These are phyloP conservation scores for Atherinosoma microstoma DNA, from an alignment of 2,797 vertebrate genomes.

Conservation along the genomic window DNA sequence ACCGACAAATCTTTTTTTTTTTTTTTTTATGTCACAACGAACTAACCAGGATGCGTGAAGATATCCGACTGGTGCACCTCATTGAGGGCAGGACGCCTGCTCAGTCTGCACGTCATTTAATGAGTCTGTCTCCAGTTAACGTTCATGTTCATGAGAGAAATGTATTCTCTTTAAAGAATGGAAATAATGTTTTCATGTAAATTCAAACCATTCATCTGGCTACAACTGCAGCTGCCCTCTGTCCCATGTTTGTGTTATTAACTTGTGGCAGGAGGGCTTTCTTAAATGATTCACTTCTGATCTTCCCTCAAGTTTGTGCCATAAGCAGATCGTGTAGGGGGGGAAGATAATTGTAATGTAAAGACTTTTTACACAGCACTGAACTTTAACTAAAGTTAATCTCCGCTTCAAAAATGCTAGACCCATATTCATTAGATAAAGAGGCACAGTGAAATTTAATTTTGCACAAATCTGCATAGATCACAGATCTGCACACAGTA, in stretches of 20 bases:
- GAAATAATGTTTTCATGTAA: background rate
- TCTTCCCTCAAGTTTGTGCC: background rate
- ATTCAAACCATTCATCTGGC: background rate
- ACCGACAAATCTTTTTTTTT: constrained; percentile 42
- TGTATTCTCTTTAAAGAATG: background rate
- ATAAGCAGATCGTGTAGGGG: no score
- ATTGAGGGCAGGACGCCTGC: constrained; percentile 39
- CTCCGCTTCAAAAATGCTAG: background rate
- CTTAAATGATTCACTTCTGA: background rate
- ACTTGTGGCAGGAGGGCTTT: background rate
- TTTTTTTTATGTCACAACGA: constrained; percentile 39
- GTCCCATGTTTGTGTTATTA: background rate
- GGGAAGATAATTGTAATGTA: no score
- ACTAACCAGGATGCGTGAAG: constrained; percentile 37
- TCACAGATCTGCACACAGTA: background rate
- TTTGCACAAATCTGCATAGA: background rate
- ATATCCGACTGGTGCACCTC: constrained; percentile 21
- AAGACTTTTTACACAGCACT: background rate
- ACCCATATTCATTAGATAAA: background rate
- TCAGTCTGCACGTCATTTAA: constrained; percentile 14
- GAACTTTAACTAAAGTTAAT: background rate
- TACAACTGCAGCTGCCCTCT: background rate
- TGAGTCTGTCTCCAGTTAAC: constrained; percentile 1
- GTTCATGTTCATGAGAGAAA: constrained; percentile 14
- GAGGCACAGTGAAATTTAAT: background rate